Evolutionary conservation across 92 coral and sea anemone genomes (phyloP).

Genomic region (Porites lobata): DNA sequence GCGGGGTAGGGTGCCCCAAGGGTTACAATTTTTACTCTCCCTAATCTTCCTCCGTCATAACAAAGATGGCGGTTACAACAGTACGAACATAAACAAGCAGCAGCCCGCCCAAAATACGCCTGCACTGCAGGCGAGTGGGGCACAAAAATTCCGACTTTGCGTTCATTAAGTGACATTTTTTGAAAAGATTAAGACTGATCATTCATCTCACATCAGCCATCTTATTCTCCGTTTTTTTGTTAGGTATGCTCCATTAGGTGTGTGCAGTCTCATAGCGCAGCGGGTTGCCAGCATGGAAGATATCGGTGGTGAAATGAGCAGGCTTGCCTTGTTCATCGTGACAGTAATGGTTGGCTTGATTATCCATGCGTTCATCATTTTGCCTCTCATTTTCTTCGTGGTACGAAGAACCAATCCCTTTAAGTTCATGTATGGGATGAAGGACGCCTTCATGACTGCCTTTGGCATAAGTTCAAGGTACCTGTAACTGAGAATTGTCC

Average conservation of each 20-base stretch:
- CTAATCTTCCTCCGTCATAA: no score
- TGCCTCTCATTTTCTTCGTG: slow-evolving; percentile 76
- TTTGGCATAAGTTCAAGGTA: slow-evolving; percentile 92
- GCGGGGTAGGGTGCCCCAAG: no score
- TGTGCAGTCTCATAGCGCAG: slow-evolving; percentile 86
- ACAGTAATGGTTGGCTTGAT: slow-evolving; percentile 78
- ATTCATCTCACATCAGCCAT: no score
- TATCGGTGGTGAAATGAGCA: slow-evolving; percentile 66
- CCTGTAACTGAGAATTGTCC: not conserved
- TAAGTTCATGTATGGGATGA: slow-evolving; percentile 70
- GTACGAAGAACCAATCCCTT: slow-evolving; percentile 81
- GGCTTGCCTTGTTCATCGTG: slow-evolving; percentile 77
- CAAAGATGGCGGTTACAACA: no score
- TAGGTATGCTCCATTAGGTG: slow-evolving; percentile 86
- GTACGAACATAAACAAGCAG: no score
- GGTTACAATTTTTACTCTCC: no score
- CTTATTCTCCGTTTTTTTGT: not conserved
- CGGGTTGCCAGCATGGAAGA: slow-evolving; percentile 85
- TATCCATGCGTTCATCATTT: slow-evolving; percentile 78
- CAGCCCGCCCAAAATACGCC: no score
- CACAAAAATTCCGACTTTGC: no score
- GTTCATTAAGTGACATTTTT: no score
- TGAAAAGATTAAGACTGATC: no score
- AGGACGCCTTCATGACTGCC: slow-evolving; percentile 83
- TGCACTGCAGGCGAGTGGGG: no score